Percentiles rank a stretch among this genome's conserved stretches.
Evolutionary conservation across 2,113 vertebrate species (phyloP).

Genomic region (Zosterops japonicus): DNA sequence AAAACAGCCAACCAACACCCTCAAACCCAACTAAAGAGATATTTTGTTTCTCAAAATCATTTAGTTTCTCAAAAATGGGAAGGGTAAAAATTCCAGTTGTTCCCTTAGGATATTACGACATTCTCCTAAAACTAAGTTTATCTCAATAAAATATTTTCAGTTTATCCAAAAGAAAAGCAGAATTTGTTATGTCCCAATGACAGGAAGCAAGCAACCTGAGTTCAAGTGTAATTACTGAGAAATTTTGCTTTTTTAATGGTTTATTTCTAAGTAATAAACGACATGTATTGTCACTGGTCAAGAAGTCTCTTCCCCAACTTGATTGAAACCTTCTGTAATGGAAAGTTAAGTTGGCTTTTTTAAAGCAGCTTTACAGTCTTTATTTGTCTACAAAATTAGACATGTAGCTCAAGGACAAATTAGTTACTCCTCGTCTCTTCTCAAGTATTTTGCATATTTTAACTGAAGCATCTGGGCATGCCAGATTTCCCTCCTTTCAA

Average conservation of each 20-base stretch:
- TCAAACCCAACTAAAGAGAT: not conserved
- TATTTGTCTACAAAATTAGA: constrained; percentile 41
- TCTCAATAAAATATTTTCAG: not conserved
- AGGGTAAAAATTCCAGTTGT: not conserved
- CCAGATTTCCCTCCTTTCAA: constrained; percentile 4
- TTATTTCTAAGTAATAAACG: not conserved
- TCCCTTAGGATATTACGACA: not conserved
- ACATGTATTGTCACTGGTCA: not conserved
- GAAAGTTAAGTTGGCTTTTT: constrained; percentile 48
- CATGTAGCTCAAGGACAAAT: not conserved
- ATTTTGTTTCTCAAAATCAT: not conserved
- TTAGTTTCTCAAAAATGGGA: not conserved
- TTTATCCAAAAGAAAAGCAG: not conserved
- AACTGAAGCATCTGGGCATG: not conserved
- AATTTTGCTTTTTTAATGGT: not conserved
- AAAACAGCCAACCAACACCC: not conserved
- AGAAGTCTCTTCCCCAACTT: not conserved
- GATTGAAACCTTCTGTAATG: constrained; percentile 31
- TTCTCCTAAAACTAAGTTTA: not conserved
- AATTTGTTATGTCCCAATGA: not conserved
- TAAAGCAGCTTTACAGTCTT: constrained; percentile 36
- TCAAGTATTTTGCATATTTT: constrained; percentile 6
- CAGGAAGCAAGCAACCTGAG: not conserved
- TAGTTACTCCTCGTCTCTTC: not conserved
- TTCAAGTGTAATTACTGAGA: not conserved